These are phyloP conservation scores for Xyliphius kryptos DNA, from an alignment of 2,113 vertebrate genomes.

Conservation along the genomic window DNA sequence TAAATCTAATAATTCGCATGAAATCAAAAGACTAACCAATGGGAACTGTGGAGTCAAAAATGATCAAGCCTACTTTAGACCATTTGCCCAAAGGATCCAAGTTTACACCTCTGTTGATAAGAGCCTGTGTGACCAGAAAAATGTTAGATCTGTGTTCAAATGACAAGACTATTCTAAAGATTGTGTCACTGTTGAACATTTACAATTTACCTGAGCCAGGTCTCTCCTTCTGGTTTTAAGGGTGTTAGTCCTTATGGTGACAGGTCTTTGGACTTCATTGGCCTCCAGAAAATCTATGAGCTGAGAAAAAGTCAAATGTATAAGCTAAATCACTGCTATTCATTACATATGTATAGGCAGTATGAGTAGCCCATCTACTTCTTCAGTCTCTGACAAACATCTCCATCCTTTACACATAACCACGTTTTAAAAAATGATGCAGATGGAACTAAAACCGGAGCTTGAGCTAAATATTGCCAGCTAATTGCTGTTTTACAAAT, in stretches of 20 bases:
- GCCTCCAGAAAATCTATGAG: constrained; percentile 91
- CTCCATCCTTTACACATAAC: constrained; percentile 86
- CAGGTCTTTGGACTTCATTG: constrained; percentile 87
- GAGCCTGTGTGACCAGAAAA: constrained; percentile 63
- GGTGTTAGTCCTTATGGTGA: constrained; percentile 92
- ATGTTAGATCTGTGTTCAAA: background rate
- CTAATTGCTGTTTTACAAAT: no score
- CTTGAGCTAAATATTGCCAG: background rate
- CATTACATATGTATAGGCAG: constrained; percentile 57
- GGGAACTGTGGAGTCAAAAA: constrained; percentile 93
- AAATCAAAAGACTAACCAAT: constrained; percentile 68
- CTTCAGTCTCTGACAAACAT: constrained; percentile 75
- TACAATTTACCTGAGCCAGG: constrained; percentile 78
- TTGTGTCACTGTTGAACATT: background rate
- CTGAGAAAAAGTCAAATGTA: constrained; percentile 48
- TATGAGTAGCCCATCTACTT: constrained; percentile 54
- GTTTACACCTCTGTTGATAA: constrained; percentile 95
- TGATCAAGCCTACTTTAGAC: constrained; percentile 91
- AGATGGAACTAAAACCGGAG: constrained; percentile 82
- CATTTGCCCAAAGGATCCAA: constrained; percentile 92
- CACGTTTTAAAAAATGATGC: constrained; percentile 59
- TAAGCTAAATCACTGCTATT: background rate
- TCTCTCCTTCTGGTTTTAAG: constrained; percentile 90
- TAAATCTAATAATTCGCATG: background rate
- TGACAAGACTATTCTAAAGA: background rate